Evolutionary conservation across 2,113 vertebrate species (phyloP), one percentile per base, ranked within the genome.

Genomic region (Lanius collurio): DNA sequence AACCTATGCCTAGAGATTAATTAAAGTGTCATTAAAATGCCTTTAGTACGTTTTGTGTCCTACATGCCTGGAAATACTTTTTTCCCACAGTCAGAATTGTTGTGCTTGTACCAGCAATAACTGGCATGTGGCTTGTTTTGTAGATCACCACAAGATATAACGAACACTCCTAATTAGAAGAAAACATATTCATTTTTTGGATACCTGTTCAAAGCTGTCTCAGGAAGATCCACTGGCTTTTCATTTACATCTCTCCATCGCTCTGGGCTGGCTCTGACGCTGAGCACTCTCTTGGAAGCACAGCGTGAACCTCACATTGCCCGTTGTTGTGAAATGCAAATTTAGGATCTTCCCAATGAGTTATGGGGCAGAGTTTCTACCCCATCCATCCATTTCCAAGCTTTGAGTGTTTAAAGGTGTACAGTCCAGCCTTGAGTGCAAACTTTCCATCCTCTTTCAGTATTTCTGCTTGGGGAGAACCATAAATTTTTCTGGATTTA

Each of bases 11-110:
- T 52, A 57, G 88, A 95, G 93, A 96, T 97, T 96, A 96, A 96
- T 96, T 97, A 93, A 93, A 93, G 94, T 94, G 92, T 70, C 94
- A 97, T 96, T 95, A 96, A 96, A 96, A 96, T 94, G 88, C 95
- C 94, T 97, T 95, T 94, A 97, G 82, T 77, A 90, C 42, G 11
- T 97, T 96, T 96, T 93, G 95, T 95, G 93, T 96, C 96, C 92
- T 90, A 68, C 93, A 81, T 92, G 94, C 95, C 87, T 96, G 95
- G 95, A 95, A 95, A 95, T 92, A 96, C 73, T 91, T 95, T 95
- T 94, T 95, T 90, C 92, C 95, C 92, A 90, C 92, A 93, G 83
- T 96, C 90, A 92, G 92, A 92, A 96, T 93, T 92, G 93, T 94
- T 97, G 92, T 93, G 94, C 96, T 94, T 86, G 92, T 96, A 94